Evolutionary conservation across 2,113 vertebrate genomes (phyloP).

Genomic region (Apus apus): DNA sequence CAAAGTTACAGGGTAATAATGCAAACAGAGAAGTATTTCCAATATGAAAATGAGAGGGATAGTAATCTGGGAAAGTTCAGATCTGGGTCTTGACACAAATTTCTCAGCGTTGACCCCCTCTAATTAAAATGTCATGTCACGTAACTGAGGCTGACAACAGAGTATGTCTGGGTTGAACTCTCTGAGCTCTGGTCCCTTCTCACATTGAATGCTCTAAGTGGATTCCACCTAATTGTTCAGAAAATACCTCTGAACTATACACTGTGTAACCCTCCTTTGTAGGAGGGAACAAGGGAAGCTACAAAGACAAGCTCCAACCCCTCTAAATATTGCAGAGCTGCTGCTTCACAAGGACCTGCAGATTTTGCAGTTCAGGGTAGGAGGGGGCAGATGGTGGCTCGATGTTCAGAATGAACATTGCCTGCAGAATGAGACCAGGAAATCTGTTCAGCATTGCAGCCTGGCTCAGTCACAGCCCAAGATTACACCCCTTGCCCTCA

Average conservation of each 20-base stretch:
- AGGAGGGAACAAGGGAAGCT: not conserved
- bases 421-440: not conserved
- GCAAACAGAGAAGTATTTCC: not conserved
- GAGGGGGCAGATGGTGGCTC: not conserved
- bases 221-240: not conserved
- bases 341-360: not conserved
- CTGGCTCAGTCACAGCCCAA: not conserved
- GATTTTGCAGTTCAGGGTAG: not conserved
- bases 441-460: not conserved
- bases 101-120: not conserved
- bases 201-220: not conserved
- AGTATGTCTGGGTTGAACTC: not conserved
- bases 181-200: not conserved
- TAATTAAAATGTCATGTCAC: conserved; percentile 2
- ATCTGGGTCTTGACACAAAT: not conserved
- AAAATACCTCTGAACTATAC: not conserved
- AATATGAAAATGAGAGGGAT: not conserved
- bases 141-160: not conserved
- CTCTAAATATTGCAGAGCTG: not conserved
- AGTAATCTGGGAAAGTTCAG: not conserved
- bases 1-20: not conserved
- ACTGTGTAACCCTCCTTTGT: not conserved
- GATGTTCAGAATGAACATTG: accelerated
- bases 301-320: not conserved
- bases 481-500: not conserved